Percentiles rank a stretch among this genome's conserved stretches.
phyloP scores from a whole-genome alignment of 2,888 invertebrate species.

The Parthenolecanium corni region DNA sequence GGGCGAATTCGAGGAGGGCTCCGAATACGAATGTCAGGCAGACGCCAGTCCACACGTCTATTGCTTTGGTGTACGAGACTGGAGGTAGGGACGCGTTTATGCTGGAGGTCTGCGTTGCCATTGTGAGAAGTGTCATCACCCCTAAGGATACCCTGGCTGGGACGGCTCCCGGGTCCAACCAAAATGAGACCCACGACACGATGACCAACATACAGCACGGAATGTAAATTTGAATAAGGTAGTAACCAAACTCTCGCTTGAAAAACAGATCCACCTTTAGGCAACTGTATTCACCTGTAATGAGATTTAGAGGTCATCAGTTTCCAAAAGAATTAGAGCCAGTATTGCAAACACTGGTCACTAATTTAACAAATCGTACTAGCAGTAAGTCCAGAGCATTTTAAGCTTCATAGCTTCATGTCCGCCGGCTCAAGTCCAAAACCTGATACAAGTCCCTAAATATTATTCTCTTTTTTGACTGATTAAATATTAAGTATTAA shows the following conservation, averaged over 20 bases:
- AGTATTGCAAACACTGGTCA: neutral
- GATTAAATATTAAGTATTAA: too few species aligned
- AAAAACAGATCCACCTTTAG: slow-evolving; percentile 90
- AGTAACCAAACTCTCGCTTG: slow-evolving; percentile 98
- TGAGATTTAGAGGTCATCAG: too few species aligned
- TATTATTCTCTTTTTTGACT: too few species aligned
- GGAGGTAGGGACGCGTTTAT: slow-evolving; percentile 94
- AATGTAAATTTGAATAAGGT: slow-evolving; percentile 97
- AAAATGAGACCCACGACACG: slow-evolving; percentile 94
- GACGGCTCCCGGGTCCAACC: slow-evolving; percentile 91
- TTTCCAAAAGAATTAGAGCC: neutral
- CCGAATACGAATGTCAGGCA: slow-evolving; percentile 97
- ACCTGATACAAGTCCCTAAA: too few species aligned
- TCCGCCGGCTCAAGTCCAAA: too few species aligned
- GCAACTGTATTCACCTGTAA: slow-evolving; percentile 92
- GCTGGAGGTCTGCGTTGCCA: slow-evolving; percentile 93
- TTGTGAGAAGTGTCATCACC: slow-evolving; percentile 88
- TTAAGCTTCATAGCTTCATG: too few species aligned
- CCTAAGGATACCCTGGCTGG: slow-evolving; percentile 88
- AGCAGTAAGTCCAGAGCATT: too few species aligned
- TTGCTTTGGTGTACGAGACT: slow-evolving; percentile 96
- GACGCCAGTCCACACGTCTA: slow-evolving; percentile 95
- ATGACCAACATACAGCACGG: slow-evolving; percentile 98
- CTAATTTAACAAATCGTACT: too few species aligned
- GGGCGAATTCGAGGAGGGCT: slow-evolving; percentile 90